Percentiles rank a stretch among this genome's conserved stretches.
Conservation (phyloP, 2,888 invertebrate species). For the Pheosia tremula region DNA sequence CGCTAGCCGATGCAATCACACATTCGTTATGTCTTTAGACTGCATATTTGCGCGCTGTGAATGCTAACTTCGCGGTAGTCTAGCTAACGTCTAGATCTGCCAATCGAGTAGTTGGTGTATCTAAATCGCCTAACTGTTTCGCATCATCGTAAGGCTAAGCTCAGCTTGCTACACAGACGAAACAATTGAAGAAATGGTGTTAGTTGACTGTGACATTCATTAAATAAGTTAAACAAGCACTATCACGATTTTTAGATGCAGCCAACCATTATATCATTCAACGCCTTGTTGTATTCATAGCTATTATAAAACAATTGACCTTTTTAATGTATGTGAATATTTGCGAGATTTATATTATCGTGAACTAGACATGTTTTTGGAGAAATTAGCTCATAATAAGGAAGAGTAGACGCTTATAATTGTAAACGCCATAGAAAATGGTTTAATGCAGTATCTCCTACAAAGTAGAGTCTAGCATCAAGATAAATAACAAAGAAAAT, state of each 20-base stretch:
- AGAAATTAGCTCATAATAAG: too few relatives aligned
- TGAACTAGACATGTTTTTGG: too few relatives aligned
- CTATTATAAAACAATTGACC: background rate
- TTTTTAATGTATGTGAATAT: background rate
- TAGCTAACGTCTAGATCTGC: constrained; percentile 8
- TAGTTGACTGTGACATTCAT: background rate
- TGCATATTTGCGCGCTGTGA: constrained; percentile 8
- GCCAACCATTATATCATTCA: background rate
- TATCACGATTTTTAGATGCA: background rate
- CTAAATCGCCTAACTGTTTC: background rate
- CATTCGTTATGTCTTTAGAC: constrained; percentile 26
- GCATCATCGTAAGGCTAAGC: background rate
- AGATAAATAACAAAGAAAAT: background rate
- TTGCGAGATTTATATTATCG: background rate
- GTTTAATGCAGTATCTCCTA: too few relatives aligned
- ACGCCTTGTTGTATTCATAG: background rate
- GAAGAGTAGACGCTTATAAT: too few relatives aligned
- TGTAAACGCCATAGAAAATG: too few relatives aligned
- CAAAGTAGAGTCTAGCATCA: too few relatives aligned
- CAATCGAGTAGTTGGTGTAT: background rate
- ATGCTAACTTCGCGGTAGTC: constrained; percentile 10
- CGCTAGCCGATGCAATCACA: constrained; percentile 18
- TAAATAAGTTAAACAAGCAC: background rate
- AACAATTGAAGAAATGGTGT: background rate
- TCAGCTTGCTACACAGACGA: background rate